Conservation (phyloP, 1,140 invertebrate species). For the Papilio polyxenes region DNA sequence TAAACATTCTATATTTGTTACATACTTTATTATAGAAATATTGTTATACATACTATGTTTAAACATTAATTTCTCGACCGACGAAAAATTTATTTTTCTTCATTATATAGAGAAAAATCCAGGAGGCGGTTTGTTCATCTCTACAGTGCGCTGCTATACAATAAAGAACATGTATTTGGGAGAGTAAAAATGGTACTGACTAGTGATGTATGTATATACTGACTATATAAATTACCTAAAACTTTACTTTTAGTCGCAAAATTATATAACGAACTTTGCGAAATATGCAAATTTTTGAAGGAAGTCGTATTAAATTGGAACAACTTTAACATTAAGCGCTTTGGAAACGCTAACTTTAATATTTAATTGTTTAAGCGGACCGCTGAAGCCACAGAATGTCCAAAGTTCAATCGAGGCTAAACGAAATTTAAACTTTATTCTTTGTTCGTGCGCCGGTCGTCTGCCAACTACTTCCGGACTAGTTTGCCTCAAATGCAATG, state of each 20-base stretch:
- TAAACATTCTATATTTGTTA: too few relatives aligned
- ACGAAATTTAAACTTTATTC: slow-evolving; percentile 2
- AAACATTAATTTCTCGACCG: too few relatives aligned
- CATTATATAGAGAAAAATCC: too few relatives aligned
- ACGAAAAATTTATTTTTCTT: too few relatives aligned
- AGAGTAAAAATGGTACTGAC: too few relatives aligned
- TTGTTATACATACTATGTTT: too few relatives aligned
- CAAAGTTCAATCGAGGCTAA: not conserved
- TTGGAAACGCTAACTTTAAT: not conserved
- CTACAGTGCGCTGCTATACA: too few relatives aligned
- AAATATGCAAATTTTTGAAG: not conserved
- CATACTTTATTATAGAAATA: too few relatives aligned
- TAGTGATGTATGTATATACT: too few relatives aligned
- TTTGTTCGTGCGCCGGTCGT: not conserved
- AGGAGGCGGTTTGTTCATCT: too few relatives aligned
- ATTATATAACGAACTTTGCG: not conserved
- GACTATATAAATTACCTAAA: not conserved
- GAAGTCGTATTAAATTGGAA: not conserved
- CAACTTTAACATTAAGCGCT: not conserved
- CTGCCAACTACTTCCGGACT: not conserved
- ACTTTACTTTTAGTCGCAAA: not conserved
- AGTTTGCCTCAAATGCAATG: not conserved
- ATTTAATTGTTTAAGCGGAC: slow-evolving; percentile 1
- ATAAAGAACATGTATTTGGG: too few relatives aligned
- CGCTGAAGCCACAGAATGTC: not conserved